These are phyloP conservation scores for Rissa tridactyla DNA, from an alignment of 2,113 vertebrate species.

Conservation along the genomic window DNA sequence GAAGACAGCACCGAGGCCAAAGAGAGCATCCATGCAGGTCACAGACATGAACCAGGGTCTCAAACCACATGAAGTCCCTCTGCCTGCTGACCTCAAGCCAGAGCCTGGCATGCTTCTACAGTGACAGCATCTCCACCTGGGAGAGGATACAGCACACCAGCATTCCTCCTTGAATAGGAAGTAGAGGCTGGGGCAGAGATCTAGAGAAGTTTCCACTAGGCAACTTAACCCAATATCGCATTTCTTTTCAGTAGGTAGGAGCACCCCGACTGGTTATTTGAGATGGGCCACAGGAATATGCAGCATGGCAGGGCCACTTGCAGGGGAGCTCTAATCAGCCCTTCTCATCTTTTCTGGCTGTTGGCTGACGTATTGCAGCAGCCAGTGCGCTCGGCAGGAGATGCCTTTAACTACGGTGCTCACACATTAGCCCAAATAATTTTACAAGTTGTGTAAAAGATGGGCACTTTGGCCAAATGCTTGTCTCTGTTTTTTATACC, in stretches of 20 bases:
- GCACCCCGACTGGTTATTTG: not conserved
- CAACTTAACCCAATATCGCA: not conserved
- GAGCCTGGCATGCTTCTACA: not conserved
- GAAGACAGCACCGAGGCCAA: not conserved
- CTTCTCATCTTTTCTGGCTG: not conserved
- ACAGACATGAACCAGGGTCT: not conserved
- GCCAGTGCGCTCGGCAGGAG: not conserved
- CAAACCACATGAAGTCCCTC: not conserved
- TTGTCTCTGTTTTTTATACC: not conserved
- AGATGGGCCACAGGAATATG: not conserved
- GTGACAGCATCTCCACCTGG: not conserved
- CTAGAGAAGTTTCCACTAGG: not conserved
- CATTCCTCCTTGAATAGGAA: not conserved
- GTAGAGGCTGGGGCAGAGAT: not conserved
- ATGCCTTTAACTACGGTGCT: not conserved
- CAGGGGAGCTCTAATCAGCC: not conserved
- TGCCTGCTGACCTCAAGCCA: not conserved
- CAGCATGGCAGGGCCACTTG: not conserved
- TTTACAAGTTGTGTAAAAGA: not conserved
- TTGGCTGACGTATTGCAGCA: not conserved
- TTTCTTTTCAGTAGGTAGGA: not conserved
- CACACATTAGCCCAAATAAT: not conserved
- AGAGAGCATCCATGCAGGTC: not conserved
- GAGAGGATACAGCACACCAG: not conserved
- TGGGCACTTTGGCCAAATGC: not conserved